Base-by-base conservation (phyloP, 2,797 vertebrate species). In the Tarsius wallacei region DNA sequence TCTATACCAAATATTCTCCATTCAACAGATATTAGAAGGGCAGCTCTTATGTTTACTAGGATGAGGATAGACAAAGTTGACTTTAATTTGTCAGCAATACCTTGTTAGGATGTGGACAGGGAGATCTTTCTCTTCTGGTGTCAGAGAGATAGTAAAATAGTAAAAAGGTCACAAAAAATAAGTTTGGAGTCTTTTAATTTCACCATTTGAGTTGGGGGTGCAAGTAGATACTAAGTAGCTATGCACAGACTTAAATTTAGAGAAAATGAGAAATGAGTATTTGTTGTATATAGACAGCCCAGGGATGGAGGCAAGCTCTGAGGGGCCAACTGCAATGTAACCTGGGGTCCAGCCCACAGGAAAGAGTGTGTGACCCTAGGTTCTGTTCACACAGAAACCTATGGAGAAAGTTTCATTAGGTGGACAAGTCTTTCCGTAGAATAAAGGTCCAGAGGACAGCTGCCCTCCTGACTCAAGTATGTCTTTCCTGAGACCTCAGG, bases 261-360 rank as follows among this genome's bases (percentile, higher is more conserved):
- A 28, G 47, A 64, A 77, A 14, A 0, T 1, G 53, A 42, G 8
- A 0, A 0, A 1, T 1, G n/a, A 15, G 0, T n/a, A 14, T 15
- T 13, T 53, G 94, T 19, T 0, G 1, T 28, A 19, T n/a, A 16
- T 31, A 22, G 53, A 24, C 1, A 49, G 4, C 2, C 14, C 0
- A 0, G 53, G 61, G 51, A 4, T 11, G 53, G 64, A 2, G 1
- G n/a, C 15, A 7, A 4, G 42, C 14, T 8, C 1, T 4, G 36
- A 5, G 19, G 3, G 26, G 21, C 55, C 57, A 13, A 4, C 70
- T 14, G 9, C 16, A 9, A 17, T 1, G 0, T 13, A 49, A 7
- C 24, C 55, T 22, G 3, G 16, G 21, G 14, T 4, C 55, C 0
- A 2, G 28, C n/a, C 51, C 53, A 16, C 0, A 0, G 0, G 0